These are phyloP conservation scores for Pseudorasbora parva DNA, from an alignment of 2,113 vertebrate genomes.

Conservation along the genomic window DNA sequence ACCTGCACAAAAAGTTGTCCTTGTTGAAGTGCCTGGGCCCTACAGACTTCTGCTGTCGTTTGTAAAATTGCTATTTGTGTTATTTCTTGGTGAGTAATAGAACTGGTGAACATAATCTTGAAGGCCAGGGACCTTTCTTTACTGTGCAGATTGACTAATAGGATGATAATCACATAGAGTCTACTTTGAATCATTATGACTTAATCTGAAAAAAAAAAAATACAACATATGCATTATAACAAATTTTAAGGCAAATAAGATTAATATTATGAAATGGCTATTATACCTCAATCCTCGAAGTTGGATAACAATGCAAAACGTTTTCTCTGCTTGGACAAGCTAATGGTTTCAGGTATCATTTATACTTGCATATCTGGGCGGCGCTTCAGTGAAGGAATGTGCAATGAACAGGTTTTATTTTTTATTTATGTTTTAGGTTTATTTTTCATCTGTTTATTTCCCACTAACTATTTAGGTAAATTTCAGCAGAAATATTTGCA, in stretches of 20 bases:
- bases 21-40: background rate
- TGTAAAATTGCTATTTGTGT: conserved; percentile 17
- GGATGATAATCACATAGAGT: background rate
- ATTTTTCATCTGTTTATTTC: background rate
- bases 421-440: too few species aligned
- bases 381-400: background rate
- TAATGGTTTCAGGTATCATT: background rate
- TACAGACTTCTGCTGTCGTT: background rate
- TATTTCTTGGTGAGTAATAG: conserved; percentile 22
- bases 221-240: background rate
- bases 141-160: background rate
- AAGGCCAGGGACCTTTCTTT: conserved; percentile 9
- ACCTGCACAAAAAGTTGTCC: background rate
- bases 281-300: background rate
- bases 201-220: background rate
- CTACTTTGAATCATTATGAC: background rate
- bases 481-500: background rate
- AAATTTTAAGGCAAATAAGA: background rate
- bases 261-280: background rate
- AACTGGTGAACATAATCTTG: background rate
- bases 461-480: too few species aligned
- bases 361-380: background rate
- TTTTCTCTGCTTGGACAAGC: background rate
- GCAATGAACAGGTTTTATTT: background rate
- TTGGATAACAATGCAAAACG: background rate